A percentile compares a stretch with the other conserved stretches of the same genome.
These are phyloP conservation scores for Microtus pennsylvanicus DNA, from an alignment of 2,113 vertebrate species.

Conservation along the genomic window DNA sequence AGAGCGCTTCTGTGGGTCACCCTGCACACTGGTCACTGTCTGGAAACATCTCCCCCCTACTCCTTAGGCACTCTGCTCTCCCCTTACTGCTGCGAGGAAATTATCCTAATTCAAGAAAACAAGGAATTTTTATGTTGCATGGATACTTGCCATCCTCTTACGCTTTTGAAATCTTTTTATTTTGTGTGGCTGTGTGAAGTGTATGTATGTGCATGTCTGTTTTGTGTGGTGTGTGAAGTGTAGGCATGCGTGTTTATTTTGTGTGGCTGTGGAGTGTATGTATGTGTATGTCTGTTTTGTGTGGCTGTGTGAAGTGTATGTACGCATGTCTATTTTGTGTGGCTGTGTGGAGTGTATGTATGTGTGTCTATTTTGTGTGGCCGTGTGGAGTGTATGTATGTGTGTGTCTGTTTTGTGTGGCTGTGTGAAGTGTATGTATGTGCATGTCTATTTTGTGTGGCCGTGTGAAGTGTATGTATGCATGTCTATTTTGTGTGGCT, in stretches of 20 bases:
- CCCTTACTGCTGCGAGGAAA: background rate
- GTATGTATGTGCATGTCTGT: background rate
- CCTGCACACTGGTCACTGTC: too few species aligned
- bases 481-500: too few species aligned
- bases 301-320: too few species aligned
- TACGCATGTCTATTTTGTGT: background rate
- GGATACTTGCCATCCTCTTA: too few species aligned
- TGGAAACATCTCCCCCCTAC: background rate
- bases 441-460: too few species aligned
- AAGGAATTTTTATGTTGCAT: background rate
- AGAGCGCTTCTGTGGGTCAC: fast-evolving
- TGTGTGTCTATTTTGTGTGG: too few species aligned
- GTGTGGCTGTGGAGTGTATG: too few species aligned
- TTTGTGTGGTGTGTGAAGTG: background rate
- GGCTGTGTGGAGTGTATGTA: too few species aligned
- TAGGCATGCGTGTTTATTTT: background rate
- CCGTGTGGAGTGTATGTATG: too few species aligned
- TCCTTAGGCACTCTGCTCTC: background rate
- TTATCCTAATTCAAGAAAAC: background rate
- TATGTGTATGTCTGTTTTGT: background rate
- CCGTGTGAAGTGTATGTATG: too few species aligned
- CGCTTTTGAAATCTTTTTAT: background rate
- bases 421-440: too few species aligned
- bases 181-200: background rate
- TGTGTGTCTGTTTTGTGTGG: too few species aligned